phyloP scores from a whole-genome alignment of 2,888 invertebrate genomes.

The Protonemura montana region DNA sequence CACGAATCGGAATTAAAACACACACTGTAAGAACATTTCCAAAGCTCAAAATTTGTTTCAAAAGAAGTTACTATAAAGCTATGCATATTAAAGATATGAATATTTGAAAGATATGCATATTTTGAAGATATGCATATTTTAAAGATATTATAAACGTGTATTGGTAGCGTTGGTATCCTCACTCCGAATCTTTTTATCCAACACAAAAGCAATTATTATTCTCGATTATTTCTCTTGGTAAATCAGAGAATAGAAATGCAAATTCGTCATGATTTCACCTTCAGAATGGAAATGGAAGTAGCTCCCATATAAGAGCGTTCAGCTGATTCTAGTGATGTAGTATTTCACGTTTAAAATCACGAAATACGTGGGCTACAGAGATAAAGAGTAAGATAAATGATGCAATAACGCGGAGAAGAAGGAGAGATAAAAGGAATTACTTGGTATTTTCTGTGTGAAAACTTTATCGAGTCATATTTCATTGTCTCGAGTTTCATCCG shows the following conservation, averaged over 20 bases:
- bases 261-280: constrained; percentile 23
- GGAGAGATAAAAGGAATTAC: constrained; percentile 36
- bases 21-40: too few relatives aligned
- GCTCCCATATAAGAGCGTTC: background rate
- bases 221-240: constrained; percentile 29
- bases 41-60: too few relatives aligned
- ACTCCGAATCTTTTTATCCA: constrained; percentile 15
- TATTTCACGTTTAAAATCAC: constrained; percentile 36
- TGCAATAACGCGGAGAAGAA: constrained; percentile 40
- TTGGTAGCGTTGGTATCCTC: background rate
- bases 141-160: background rate
- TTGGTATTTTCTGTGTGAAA: constrained; percentile 39
- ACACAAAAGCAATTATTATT: constrained; percentile 36
- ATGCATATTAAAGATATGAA: too few relatives aligned
- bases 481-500: constrained; percentile 36
- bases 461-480: constrained; percentile 42
- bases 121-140: too few relatives aligned
- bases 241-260: constrained; percentile 28
- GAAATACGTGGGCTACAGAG: constrained; percentile 9
- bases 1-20: too few relatives aligned
- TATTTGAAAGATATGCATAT: too few relatives aligned
- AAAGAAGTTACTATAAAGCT: too few relatives aligned
- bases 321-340: background rate
- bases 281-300: constrained; percentile 23
- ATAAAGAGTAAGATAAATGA: constrained; percentile 42